Base-by-base conservation (phyloP, 2,888 invertebrate species). In the Zaprionus obscuricornis region DNA sequence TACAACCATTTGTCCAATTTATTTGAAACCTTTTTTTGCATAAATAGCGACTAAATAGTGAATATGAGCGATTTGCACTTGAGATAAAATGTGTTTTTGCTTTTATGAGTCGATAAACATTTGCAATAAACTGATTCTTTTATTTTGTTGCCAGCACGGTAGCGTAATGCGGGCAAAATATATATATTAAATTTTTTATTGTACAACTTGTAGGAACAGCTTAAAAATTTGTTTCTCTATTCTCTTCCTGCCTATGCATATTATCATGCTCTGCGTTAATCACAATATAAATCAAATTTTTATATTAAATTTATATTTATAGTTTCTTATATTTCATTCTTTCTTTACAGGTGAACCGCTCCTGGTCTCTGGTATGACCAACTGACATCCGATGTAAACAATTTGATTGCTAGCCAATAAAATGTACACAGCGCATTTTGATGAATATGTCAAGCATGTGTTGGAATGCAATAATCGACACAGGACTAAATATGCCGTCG, bases 1-100 rank as follows among this genome's bases (percentile, higher is more conserved):
- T 33, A 33, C 22, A 57, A 60, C 86, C 54, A 85, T 86, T 86
- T 78, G 78, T 76, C 63, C 75, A 85, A 86, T 83, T n/a, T 83
- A 85, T 63, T 73, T 59, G 58, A 60, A 62, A 26, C 65, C 49
- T 66, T 60, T 49, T 55, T 60, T 49, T 55, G 64, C 65, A 55
- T 76, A 81, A 71, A 74, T 62, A 58, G 50, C 51, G 51, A 10
- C 70, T 58, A 75, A 85, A 78, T 56, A 52, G 54, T 37, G 40
- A 60, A 71, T 78, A 68, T 43, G 49, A 27, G 51, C 42, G 81
- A 81, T 85, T 68, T 76, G 76, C 71, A 71, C 65, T 71, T 60
- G 51, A 76, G 81, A 81, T 81, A 65, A 65, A 50, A 52, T 22
- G 39, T 45, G 50, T 59, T 57, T 59, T 47, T 56, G 50, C 43